Base-by-base conservation (phyloP, 2,113 vertebrate genomes). In the Dissostichus mawsoni region DNA sequence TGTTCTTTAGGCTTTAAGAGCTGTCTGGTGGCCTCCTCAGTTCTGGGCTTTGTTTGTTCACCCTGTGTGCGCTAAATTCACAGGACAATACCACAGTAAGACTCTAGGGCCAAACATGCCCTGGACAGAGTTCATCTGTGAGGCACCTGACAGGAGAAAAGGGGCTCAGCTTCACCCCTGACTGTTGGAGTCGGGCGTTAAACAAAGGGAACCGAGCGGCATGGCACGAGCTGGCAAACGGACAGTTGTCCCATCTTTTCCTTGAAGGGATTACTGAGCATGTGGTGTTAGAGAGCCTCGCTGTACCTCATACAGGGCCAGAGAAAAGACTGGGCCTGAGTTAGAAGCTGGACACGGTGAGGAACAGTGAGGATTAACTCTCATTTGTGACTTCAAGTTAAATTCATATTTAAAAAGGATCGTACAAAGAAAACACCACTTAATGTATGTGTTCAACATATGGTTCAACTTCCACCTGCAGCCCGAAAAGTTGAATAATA, bases 141-240 rank as follows among this genome's bases (percentile, higher is more conserved):
- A 87, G 85, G 87, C 90, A 92, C 90, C 88, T 93, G 87, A 90
- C 87, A 85, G 88, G 69, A 57, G 69, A 89, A 89, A 88, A 84
- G 33, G 75, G 85, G 87, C 85, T 91, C 85, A 85, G 87, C 92
- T 83, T 79, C 68, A 68, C 85, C 86, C 69, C 90, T 87, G 53
- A 86, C 90, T 79, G 88, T 77, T 81, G 71, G 84, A 91, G 91
- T 85, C 80, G 74, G 87, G 44, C 58, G 0, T 33, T 61, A 80
- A 63, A 94, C 89, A 92, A 92, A 90, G 69, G 80, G 70, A 87
- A 47, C 7, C 12, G 84, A 91, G 87, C 88, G 50, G 80, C 87
- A 84, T 87, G 84, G 88, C 91, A 92, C 61, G 72, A 90, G 88
- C 78, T 86, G 89, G 90, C 87, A 82, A 92, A 90, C 80, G 82